These are phyloP conservation scores for Trissoscelio sp. DNA, from an alignment of 2,888 invertebrate species.

Conservation along the genomic window DNA sequence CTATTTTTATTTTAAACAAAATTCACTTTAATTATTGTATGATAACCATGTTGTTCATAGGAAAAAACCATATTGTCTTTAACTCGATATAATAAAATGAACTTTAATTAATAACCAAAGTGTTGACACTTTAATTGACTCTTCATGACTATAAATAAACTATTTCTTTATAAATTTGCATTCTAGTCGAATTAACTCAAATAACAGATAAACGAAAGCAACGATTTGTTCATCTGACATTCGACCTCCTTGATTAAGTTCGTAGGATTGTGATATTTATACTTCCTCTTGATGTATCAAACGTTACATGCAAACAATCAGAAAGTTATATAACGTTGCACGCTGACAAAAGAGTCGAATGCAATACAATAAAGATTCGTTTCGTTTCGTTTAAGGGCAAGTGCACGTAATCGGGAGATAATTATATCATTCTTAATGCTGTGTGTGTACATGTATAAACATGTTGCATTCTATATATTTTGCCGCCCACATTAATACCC, in stretches of 20 bases:
- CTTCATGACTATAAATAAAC: background rate
- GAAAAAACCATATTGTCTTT: too few relatives aligned
- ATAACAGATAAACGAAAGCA: background rate
- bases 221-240: background rate
- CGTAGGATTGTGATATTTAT: slow-evolving; percentile 10
- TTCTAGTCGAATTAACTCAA: background rate
- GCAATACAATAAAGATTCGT: slow-evolving; percentile 27
- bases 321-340: slow-evolving; percentile 21
- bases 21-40: too few relatives aligned
- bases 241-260: background rate
- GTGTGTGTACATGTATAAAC: slow-evolving; percentile 17
- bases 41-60: too few relatives aligned
- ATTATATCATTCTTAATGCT: slow-evolving; percentile 46
- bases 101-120: background rate
- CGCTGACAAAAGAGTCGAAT: slow-evolving; percentile 11
- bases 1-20: too few relatives aligned
- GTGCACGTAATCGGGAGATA: slow-evolving; percentile 50
- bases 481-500: slow-evolving; percentile 51
- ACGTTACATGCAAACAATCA: slow-evolving; percentile 20
- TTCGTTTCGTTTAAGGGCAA: slow-evolving; percentile 38
- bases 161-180: slow-evolving; percentile 4
- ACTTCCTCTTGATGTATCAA: slow-evolving; percentile 7
- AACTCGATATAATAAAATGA: background rate
- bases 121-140: slow-evolving; percentile 1
- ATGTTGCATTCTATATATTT: slow-evolving; percentile 22